phyloP scores from a whole-genome alignment of 2,888 invertebrate species.

The Tyria jacobaeae region DNA sequence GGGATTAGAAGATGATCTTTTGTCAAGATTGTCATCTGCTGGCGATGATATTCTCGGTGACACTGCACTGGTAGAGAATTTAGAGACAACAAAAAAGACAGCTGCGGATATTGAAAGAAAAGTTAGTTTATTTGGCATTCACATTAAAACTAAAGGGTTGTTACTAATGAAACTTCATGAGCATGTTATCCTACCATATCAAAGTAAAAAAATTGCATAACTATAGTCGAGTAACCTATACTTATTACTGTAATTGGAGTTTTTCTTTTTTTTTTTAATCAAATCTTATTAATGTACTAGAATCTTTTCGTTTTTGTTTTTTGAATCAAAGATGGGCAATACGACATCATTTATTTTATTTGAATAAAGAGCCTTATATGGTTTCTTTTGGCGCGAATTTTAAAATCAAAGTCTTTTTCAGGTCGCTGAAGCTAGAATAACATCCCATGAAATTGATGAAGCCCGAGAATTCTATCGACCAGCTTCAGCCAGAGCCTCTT shows the following conservation, averaged over 20 bases:
- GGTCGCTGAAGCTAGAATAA: constrained; percentile 96
- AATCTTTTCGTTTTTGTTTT: too few relatives aligned
- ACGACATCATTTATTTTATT: too few relatives aligned
- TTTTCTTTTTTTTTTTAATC: too few relatives aligned
- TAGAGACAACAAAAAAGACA: constrained; percentile 98
- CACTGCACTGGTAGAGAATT: constrained; percentile 97
- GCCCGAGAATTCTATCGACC: constrained; percentile 96
- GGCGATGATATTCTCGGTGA: constrained; percentile 97
- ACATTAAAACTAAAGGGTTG: neutral
- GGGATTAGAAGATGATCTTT: constrained; percentile 95
- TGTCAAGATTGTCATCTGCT: constrained; percentile 96
- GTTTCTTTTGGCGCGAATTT: neutral
- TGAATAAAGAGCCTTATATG: neutral
- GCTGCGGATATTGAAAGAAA: constrained; percentile 98
- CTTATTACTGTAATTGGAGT: neutral
- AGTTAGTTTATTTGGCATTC: constrained; percentile 71
- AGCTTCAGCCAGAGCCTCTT: constrained; percentile 96
- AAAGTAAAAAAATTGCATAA: too few relatives aligned
- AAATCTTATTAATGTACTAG: too few relatives aligned
- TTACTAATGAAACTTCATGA: neutral
- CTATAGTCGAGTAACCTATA: too few relatives aligned
- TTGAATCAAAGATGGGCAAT: too few relatives aligned
- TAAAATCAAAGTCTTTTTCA: constrained; percentile 43
- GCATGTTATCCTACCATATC: too few relatives aligned
- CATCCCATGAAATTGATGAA: constrained; percentile 96